Percentiles rank a stretch among this genome's conserved stretches.
These are phyloP conservation scores for Athrips mouffetella DNA, from an alignment of 2,888 invertebrate genomes.

Conservation along the genomic window DNA sequence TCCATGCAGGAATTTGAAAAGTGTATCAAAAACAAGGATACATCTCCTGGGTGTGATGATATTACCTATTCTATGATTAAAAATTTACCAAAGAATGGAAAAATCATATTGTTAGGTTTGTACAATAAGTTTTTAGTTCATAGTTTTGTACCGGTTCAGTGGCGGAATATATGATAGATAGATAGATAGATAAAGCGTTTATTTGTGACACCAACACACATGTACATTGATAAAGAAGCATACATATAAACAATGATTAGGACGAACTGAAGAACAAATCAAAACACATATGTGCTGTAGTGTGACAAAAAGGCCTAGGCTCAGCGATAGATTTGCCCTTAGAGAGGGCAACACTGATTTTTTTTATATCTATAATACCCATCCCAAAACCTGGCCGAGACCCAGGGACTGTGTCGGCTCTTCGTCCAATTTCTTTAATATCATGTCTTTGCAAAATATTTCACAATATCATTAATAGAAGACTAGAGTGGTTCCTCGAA, in stretches of 20 bases:
- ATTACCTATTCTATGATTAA: slow-evolving; percentile 21
- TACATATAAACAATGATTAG: too few relatives aligned
- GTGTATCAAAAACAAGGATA: slow-evolving; percentile 18
- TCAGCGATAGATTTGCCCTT: too few relatives aligned
- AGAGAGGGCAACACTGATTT: too few relatives aligned
- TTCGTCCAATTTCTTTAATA: slow-evolving; percentile 24
- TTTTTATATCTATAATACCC: slow-evolving; percentile 22
- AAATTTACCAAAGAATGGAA: slow-evolving; percentile 14
- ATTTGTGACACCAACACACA: too few relatives aligned
- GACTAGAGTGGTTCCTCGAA: slow-evolving; percentile 23
- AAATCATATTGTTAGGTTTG: slow-evolving; percentile 10
- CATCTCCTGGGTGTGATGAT: slow-evolving; percentile 14
- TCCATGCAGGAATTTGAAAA: slow-evolving; percentile 8
- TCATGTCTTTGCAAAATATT: slow-evolving; percentile 25
- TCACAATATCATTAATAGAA: slow-evolving; percentile 16
- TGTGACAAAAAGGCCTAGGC: too few relatives aligned
- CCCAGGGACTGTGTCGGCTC: background rate
- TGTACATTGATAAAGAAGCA: too few relatives aligned
- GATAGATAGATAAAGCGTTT: too few relatives aligned
- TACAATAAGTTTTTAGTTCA: slow-evolving; percentile 14
- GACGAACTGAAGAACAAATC: too few relatives aligned
- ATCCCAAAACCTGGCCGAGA: slow-evolving; percentile 24
- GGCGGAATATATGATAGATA: too few relatives aligned
- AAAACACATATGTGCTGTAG: too few relatives aligned
- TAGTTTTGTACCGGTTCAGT: slow-evolving; percentile 17